These are phyloP conservation scores for Zonitis immaculata DNA, from an alignment of 2,888 invertebrate species.

Conservation along the genomic window DNA sequence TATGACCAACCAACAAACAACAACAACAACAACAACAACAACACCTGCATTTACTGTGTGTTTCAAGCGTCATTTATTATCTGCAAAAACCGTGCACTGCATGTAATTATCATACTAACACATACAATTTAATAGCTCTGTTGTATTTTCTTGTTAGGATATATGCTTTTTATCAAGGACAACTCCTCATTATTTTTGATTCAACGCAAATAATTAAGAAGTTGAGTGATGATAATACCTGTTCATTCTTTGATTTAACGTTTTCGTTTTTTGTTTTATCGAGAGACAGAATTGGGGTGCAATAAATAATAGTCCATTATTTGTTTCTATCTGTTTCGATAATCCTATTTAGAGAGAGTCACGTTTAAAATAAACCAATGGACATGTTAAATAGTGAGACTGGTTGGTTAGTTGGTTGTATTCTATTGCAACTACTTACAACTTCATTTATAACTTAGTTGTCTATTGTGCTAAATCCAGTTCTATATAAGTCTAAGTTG, in stretches of 20 bases:
- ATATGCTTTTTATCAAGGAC: conserved; percentile 14
- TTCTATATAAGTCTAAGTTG: not conserved
- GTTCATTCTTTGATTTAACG: no score
- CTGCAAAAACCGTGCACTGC: conserved; percentile 28
- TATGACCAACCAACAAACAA: no score
- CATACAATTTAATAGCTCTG: conserved; percentile 5
- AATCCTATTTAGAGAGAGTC: conserved; percentile 16
- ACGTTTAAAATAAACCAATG: conserved; percentile 14
- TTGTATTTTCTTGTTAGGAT: conserved; percentile 7
- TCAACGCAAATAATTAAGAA: no score
- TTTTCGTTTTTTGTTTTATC: no score
- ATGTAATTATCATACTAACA: conserved; percentile 25
- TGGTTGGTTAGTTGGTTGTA: conserved; percentile 6
- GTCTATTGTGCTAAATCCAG: conserved; percentile 13
- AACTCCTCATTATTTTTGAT: no score
- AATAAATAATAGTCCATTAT: not conserved
- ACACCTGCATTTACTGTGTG: conserved; percentile 28
- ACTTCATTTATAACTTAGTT: conserved; percentile 15
- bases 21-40: no score
- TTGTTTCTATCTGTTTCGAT: conserved; percentile 12
- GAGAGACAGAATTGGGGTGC: no score
- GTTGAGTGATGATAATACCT: conserved; percentile 13
- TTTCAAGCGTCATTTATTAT: conserved; percentile 27
- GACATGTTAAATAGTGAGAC: conserved; percentile 16
- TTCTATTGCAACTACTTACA: conserved; percentile 8